Evolutionary conservation across 2,797 vertebrate genomes (phyloP).

Genomic region (Megalops cyprinoides): DNA sequence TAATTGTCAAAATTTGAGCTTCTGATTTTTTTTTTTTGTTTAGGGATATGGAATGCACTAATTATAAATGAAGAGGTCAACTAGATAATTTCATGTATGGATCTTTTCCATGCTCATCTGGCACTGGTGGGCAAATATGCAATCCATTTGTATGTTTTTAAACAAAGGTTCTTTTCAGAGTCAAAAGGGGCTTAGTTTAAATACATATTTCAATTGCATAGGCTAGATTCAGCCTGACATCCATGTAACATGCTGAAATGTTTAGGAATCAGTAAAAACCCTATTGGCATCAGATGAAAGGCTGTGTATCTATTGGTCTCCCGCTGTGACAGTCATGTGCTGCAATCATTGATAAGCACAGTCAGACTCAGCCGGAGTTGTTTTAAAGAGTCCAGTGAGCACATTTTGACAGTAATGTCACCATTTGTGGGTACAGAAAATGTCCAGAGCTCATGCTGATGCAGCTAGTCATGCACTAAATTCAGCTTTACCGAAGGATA

Average conservation of each 20-base stretch:
- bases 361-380: conserved; percentile 19
- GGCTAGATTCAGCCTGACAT: conserved; percentile 29
- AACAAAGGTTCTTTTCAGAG: conserved; percentile 31
- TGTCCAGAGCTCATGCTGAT: background rate
- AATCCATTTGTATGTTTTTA: conserved; percentile 15
- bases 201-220: conserved; percentile 37
- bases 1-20: no score
- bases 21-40: no score
- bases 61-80: no score
- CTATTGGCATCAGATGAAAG: conserved; percentile 44
- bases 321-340: conserved; percentile 35
- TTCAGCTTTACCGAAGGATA: background rate
- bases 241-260: conserved; percentile 31
- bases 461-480: conserved; percentile 25
- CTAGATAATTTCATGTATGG: no score
- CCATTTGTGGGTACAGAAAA: background rate
- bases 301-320: conserved; percentile 35
- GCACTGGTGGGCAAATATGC: background rate
- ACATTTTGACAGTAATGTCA: background rate
- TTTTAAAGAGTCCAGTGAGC: conserved; percentile 1
- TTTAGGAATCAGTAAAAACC: conserved; percentile 50
- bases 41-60: no score
- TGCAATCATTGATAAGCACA: conserved; percentile 31
- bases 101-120: background rate
- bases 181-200: conserved; percentile 41